Evolutionary conservation across 2,797 vertebrate genomes (phyloP), one percentile per base, ranked within the genome.

Genomic region (Pipistrellus nathusii): DNA sequence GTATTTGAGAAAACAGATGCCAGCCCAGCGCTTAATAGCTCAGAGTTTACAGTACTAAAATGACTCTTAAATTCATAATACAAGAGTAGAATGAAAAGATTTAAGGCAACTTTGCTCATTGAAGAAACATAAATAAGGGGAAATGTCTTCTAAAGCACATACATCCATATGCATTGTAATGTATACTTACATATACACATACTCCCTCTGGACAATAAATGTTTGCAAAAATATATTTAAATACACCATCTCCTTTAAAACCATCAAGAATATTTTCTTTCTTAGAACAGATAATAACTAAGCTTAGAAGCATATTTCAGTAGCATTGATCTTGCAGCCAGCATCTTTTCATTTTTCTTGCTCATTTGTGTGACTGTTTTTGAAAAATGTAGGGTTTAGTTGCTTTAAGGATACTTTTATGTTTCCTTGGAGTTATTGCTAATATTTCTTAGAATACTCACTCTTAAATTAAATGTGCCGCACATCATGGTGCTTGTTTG

Each of bases 351-450:
- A 80, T 72, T 85, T 90, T 80, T 30, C 15, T 23, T 66, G n/a
- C 8, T 38, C 18, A 44, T 55, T 66, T 35, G 27, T 30, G 62
- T 17, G 62, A 73, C 62, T 46, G 14, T 38, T 78, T 94, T 85
- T 90, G 68, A 41, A 80, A 93, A 92, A 85, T 68, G 88, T 88
- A 93, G 94, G 32, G 3, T 88, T 0, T 38, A 62, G 25, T 57
- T 69, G 30, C n/a, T 90, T 89, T 85, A 66, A 46, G 3, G 9
- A 75, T 72, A 21, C 18, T 46, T 86, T 95, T 73, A 21, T 62
- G 13, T 48, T 95, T 90, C 27, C 30, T 85, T 35, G 46, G 55
- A 91, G 87, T 78, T 55, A 69, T 68, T 15, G 57, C 21, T 48
- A 69, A 59, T 57, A 85, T 51, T 88, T 75, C 64, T 77, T 44